phyloP scores from a whole-genome alignment of 2,888 invertebrate species.

The Clostera curtula region DNA sequence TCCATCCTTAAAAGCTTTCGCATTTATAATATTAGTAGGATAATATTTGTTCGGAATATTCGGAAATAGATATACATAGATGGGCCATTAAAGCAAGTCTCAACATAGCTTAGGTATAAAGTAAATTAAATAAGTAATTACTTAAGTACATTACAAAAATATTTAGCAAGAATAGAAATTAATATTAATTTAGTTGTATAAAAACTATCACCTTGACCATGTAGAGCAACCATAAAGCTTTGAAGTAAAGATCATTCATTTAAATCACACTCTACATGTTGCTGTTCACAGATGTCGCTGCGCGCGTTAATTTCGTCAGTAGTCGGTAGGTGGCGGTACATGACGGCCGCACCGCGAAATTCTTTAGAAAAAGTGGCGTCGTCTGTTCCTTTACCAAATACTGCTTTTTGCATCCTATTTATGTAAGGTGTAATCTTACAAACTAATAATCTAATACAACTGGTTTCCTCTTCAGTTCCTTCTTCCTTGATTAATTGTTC shows the following conservation, averaged over 20 bases:
- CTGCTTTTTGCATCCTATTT: conserved; percentile 83
- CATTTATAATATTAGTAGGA: too few species aligned
- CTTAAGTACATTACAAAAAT: too few species aligned
- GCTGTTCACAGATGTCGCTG: conserved; percentile 77
- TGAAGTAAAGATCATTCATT: conserved; percentile 32
- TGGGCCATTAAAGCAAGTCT: too few species aligned
- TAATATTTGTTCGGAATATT: too few species aligned
- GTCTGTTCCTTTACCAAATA: conserved; percentile 53
- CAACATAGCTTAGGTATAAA: too few species aligned
- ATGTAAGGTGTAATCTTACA: conserved; percentile 87
- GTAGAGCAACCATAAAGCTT: too few species aligned
- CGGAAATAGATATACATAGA: too few species aligned
- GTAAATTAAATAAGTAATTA: too few species aligned
- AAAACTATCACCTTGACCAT: too few species aligned
- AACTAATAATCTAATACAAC: conserved; percentile 81
- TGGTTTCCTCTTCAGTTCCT: conserved; percentile 75
- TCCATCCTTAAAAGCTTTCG: too few species aligned
- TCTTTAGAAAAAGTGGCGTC: conserved; percentile 32
- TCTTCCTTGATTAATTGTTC: conserved; percentile 74
- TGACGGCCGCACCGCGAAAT: conserved; percentile 44
- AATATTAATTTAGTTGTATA: too few species aligned
- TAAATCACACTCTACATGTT: conserved; percentile 68
- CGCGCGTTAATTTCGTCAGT: conserved; percentile 74
- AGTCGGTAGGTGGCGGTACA: conserved; percentile 78
- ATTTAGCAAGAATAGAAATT: too few species aligned